A percentile compares a stretch with the other conserved stretches of the same genome.
Conservation (phyloP, 2,797 vertebrate genomes). For the Cossypha caffra region DNA sequence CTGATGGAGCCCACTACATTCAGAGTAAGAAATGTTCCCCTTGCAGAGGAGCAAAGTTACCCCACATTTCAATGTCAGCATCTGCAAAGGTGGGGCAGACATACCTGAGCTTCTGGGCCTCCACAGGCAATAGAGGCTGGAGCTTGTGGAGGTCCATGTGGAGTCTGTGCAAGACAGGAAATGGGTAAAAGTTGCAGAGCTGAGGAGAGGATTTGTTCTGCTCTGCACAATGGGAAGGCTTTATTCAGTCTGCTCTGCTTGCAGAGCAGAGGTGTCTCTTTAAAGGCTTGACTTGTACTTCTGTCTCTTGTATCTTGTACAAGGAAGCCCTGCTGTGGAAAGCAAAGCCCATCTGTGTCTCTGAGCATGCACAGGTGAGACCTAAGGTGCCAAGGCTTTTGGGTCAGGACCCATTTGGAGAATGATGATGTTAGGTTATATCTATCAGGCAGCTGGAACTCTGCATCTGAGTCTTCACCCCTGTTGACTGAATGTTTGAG, state of each 20-base stretch:
- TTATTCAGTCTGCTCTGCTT: neutral
- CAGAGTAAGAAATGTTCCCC: neutral
- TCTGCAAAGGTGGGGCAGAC: neutral
- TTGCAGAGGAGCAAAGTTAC: neutral
- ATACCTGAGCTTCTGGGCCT: neutral
- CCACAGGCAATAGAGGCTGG: neutral
- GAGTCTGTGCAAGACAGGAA: neutral
- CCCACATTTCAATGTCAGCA: neutral
- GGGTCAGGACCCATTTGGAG: accelerated
- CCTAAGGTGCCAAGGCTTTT: neutral
- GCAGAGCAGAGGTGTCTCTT: neutral
- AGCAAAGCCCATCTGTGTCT: neutral
- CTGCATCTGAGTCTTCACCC: neutral
- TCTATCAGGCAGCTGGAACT: neutral
- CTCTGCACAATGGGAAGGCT: accelerated
- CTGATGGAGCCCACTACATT: neutral
- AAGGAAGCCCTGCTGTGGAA: neutral
- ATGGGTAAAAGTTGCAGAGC: neutral
- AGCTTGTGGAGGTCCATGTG: neutral
- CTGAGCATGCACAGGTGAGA: neutral
- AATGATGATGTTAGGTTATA: neutral
- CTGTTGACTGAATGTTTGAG: neutral
- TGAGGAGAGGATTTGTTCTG: neutral
- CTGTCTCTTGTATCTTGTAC: neutral
- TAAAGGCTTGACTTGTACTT: neutral